Evolutionary conservation across 2,888 invertebrate genomes (phyloP), one percentile per base, ranked within the genome.

Genomic region (Harpagoxenus sublaevis): DNA sequence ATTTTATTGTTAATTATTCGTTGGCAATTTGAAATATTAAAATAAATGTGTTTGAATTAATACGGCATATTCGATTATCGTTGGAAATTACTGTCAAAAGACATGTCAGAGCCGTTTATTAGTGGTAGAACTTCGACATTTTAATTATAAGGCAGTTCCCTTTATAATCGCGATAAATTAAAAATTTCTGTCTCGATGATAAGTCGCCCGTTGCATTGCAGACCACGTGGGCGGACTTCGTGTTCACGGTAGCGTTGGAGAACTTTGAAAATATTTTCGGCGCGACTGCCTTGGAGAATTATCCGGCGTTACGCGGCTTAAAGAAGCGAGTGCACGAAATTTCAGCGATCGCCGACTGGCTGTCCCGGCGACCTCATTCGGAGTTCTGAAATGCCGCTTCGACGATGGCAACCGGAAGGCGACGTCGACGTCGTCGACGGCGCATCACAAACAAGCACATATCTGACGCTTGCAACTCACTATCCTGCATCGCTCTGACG

Each of bases 171-270:
- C 48, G 63, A 2, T 12, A 48, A 48, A 63, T 62, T 57, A 48
- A 62, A 75, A 78, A 31, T 12, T 77, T 42, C 8, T n/a, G 10
- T 35, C 23, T 42, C 28, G 15, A 23, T 18, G 28, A 23, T 51
- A 31, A 39, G 28, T 31, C 35, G 4, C 35, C 2, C 45, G 42
- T 18, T 62, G 53, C 42, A 48, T 71, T 95, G 60, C 94, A 96
- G 96, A 95, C 96, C 63, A 96, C 96, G 73, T 96, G 96, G 96
- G 96, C 96, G 42, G 96, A 97, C 90, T 95, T 96, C 83, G 96
- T 96, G 1, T 96, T 96, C 89, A 96, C 96, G 35, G 96, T 95
- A 48, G 96, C 96, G 0, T 92, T 96, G 65, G 96, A 96, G 87
- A 96, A 95, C 91, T 96, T 96, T 92, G 96, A 96, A 89, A 94